Base-by-base conservation (phyloP, 1,140 invertebrate genomes). In the Venustaconcha ellipsiformis region DNA sequence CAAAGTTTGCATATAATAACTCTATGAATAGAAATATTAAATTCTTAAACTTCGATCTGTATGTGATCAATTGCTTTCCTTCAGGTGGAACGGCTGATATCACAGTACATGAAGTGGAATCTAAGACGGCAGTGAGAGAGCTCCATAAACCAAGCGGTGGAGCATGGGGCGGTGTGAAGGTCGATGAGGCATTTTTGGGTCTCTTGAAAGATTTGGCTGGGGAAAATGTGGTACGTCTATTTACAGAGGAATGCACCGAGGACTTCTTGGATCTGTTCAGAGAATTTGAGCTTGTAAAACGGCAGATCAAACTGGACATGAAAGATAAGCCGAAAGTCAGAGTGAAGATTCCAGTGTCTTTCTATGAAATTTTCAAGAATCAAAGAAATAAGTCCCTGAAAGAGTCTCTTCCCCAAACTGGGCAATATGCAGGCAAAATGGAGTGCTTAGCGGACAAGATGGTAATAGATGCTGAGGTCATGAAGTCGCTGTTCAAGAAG, bases 51-150 rank as follows among this genome's bases (percentile, higher is more conserved):
- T 48, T 8, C 37, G 37, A 48, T 48, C 37, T 48, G 37, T 48
- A 48, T 48, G 37, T 48, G 37, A 48, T 48, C 5, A 11, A 6
- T 48, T 48, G 37, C 37, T 48, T 8, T 6, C 5, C 37, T 48
- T 65, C 65, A 72, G 76, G 76, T 70, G 76, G 76, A 17, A 78
- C 76, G 8, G 76, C 65, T 13, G 76, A 78, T 59, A 70, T 74
- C 15, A 78, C 76, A 18, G 74, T 76, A 20, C 69, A 72, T 30
- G 60, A 68, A 23, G 71, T 72, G 15, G 59, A 62, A 37, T n/a
- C 17, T 13, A 62, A 70, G 18, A 37, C 66, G 13, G 26, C 37
- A 17, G 48, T 78, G 55, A 72, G 70, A 67, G 76, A 78, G 58
- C n/a, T 78, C 3, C 76, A 78, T 56, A 69, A 55, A 2, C 69